Base-by-base conservation (phyloP, 2,888 invertebrate genomes). In the Lysandra bellargus region DNA sequence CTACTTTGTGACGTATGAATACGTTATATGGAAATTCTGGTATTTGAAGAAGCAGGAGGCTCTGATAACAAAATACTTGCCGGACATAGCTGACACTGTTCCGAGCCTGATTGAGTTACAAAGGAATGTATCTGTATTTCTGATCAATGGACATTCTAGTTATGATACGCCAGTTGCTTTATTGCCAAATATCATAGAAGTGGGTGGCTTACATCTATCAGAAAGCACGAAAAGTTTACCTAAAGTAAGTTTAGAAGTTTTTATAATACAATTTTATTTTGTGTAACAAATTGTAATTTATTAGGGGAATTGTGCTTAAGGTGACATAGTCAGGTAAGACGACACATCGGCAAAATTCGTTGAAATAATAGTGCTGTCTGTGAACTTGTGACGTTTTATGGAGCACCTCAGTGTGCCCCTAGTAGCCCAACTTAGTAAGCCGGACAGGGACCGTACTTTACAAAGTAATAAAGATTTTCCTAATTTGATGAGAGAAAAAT, bases 131-230 rank as follows among this genome's bases (percentile, higher is more conserved):
- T 91, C 95, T 0, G 79, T 95, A 80, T 85, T 95, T 44, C 84
- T 95, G 44, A 83, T 94, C 0, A 95, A 95, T 84, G 88, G 91
- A 9, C 95, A 96, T 83, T 93, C 91, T 74, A 95, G 94, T 85
- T 91, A 94, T 80, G 92, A 93, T 77, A 82, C 87, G 6, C 89
- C 95, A 0, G 86, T 89, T 7, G 95, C 96, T 0, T 89, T 93
- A 40, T 88, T 95, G 2, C 96, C 96, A 0, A 95, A 95, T 84
- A 89, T 95, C 80, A 88, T 96, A 1, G 95, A 96, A 84, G 91
- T 96, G 78, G 96, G 96, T 30, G 96, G 96, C 44, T 85, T 93
- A 77, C 96, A 96, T 87, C 85, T 95, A 5, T 88, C 87, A 23
- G 86, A 88, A 69, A 90, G 87, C 81, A 86, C 88, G 64, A 83